phyloP scores from a whole-genome alignment of 1,140 invertebrate species.

The Spodoptera litura region DNA sequence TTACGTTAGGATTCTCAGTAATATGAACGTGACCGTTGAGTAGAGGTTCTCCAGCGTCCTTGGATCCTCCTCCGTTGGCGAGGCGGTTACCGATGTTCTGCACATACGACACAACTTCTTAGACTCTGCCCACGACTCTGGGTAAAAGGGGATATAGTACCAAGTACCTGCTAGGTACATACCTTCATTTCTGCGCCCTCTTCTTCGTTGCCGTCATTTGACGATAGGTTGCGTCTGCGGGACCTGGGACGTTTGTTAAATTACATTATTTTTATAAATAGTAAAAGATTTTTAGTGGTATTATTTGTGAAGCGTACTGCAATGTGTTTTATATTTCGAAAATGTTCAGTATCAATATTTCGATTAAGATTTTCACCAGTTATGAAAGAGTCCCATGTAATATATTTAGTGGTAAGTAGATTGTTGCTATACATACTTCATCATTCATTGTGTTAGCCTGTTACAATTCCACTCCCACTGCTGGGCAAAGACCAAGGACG shows the following conservation, averaged over 20 bases:
- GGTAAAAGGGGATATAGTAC: background rate
- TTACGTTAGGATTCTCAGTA: constrained; percentile 77
- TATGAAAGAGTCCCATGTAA: too few species aligned
- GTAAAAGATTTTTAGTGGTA: too few species aligned
- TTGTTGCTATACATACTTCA: too few species aligned
- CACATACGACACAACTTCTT: constrained; percentile 22
- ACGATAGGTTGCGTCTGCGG: constrained; percentile 53
- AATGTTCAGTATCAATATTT: too few species aligned
- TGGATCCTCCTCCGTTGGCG: constrained; percentile 69
- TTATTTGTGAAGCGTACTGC: too few species aligned
- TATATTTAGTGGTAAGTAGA: too few species aligned
- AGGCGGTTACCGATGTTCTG: constrained; percentile 62
- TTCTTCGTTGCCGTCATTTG: constrained; percentile 58
- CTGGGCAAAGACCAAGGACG: too few species aligned
- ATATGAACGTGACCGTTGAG: constrained; percentile 83
- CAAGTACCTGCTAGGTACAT: constrained; percentile 29
- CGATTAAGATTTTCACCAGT: too few species aligned
- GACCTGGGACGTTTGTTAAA: constrained; percentile 45
- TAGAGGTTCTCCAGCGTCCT: constrained; percentile 75
- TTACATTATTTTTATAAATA: too few species aligned
- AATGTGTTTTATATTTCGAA: too few species aligned
- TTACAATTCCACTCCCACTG: too few species aligned
- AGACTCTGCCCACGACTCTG: background rate
- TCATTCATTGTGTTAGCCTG: too few species aligned
- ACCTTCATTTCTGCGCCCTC: constrained; percentile 76